phyloP scores from a whole-genome alignment of 2,113 vertebrate genomes.

The Piliocolobus tephrosceles region DNA sequence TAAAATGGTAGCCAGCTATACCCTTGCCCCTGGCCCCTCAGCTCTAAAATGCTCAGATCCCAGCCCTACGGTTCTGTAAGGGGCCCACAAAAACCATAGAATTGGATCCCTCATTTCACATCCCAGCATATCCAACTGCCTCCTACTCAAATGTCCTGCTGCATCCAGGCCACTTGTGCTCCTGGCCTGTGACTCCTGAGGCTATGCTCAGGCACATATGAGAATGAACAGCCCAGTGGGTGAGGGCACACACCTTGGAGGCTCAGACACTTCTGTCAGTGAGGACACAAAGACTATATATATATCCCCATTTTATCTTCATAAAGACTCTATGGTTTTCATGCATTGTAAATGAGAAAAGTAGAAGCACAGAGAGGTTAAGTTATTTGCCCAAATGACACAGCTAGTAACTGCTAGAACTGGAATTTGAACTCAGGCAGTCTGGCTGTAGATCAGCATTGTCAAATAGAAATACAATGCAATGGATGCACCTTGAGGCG shows the following conservation, averaged over 20 bases:
- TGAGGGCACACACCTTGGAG: background rate
- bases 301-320: background rate
- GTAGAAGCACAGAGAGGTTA: background rate
- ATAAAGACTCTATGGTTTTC: background rate
- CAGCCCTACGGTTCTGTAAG: background rate
- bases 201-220: background rate
- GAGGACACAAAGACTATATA: background rate
- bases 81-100: background rate
- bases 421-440: background rate
- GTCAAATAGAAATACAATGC: background rate
- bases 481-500: no score
- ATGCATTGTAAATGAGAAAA: background rate
- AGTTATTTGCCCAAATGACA: background rate
- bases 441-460: background rate
- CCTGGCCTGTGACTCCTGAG: background rate
- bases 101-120: background rate
- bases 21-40: no score
- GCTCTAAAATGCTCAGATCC: background rate
- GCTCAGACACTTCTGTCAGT: background rate
- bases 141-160: background rate
- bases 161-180: background rate
- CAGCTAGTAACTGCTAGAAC: background rate
- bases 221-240: no score
- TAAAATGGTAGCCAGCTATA: background rate
- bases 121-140: background rate